Conservation (phyloP, 1,140 invertebrate genomes). For the Choristoneura fumiferana region DNA sequence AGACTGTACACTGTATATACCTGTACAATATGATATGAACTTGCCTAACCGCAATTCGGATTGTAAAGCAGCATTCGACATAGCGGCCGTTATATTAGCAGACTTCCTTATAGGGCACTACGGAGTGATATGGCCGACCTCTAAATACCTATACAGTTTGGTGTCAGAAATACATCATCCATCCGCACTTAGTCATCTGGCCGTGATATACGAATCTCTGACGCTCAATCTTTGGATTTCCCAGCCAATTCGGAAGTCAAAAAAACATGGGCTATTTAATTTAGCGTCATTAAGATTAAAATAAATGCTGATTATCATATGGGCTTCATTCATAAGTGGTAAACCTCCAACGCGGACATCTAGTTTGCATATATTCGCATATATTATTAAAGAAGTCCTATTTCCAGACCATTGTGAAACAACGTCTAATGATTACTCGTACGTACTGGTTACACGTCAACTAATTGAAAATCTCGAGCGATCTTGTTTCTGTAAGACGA, state of each 20-base stretch:
- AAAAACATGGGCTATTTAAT: too few relatives aligned
- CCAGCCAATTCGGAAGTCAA: neutral
- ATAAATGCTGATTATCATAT: too few relatives aligned
- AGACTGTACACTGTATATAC: too few relatives aligned
- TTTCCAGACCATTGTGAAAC: neutral
- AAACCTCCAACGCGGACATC: too few relatives aligned
- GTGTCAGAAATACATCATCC: neutral
- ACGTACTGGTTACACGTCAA: slow-evolving; percentile 12
- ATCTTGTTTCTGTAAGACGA: slow-evolving; percentile 38
- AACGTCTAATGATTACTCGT: slow-evolving; percentile 9
- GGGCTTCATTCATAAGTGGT: too few relatives aligned
- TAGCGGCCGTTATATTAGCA: neutral
- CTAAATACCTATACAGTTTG: neutral
- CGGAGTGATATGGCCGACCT: neutral
- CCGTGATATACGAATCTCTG: neutral
- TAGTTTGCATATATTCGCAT: too few relatives aligned
- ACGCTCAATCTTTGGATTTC: slow-evolving; percentile 1
- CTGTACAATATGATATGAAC: too few relatives aligned
- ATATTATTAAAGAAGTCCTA: neutral
- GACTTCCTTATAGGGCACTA: neutral
- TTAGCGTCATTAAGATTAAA: too few relatives aligned
- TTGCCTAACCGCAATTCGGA: too few relatives aligned
- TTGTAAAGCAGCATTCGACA: neutral
- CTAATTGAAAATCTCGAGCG: slow-evolving; percentile 27
- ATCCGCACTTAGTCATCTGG: slow-evolving; percentile 11